Percentiles rank a stretch among this genome's conserved stretches.
These are phyloP conservation scores for Drosophila percnosoma DNA, from an alignment of 2,888 invertebrate genomes.

Conservation along the genomic window DNA sequence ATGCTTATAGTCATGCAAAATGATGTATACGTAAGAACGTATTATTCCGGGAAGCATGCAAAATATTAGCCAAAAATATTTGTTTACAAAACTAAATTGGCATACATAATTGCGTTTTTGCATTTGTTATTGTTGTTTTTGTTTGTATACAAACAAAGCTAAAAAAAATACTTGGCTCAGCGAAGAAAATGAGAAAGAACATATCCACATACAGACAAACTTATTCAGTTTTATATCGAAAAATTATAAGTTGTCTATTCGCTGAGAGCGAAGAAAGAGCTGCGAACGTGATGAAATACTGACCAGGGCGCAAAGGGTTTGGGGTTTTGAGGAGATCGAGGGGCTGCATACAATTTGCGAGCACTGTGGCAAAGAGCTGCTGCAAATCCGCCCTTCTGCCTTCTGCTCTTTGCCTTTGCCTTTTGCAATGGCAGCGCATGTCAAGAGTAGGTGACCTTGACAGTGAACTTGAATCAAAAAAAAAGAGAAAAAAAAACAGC, in stretches of 20 bases:
- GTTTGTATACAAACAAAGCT: slow-evolving; percentile 14
- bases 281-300: slow-evolving; percentile 36
- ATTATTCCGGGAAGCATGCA: slow-evolving; percentile 20
- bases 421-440: slow-evolving; percentile 86
- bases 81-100: slow-evolving; percentile 51
- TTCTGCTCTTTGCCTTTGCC: slow-evolving; percentile 22
- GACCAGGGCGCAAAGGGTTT: neutral
- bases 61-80: slow-evolving; percentile 36
- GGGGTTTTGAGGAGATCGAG: neutral
- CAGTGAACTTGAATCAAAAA: slow-evolving; percentile 90
- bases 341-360: slow-evolving; percentile 36
- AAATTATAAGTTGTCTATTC: slow-evolving; percentile 47
- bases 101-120: slow-evolving; percentile 19
- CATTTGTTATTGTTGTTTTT: neutral
- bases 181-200: neutral
- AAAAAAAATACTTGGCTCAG: slow-evolving; percentile 39
- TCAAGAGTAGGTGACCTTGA: slow-evolving; percentile 91
- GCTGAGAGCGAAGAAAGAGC: slow-evolving; percentile 16
- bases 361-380: slow-evolving; percentile 50
- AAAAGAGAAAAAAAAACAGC: slow-evolving; percentile 36
- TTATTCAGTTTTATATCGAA: neutral
- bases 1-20: slow-evolving; percentile 1
- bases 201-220: neutral
- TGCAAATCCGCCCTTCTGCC: slow-evolving; percentile 53
- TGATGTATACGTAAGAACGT: slow-evolving; percentile 16